Conservation (phyloP, 1,140 invertebrate species). For the Episyrphus balteatus region DNA sequence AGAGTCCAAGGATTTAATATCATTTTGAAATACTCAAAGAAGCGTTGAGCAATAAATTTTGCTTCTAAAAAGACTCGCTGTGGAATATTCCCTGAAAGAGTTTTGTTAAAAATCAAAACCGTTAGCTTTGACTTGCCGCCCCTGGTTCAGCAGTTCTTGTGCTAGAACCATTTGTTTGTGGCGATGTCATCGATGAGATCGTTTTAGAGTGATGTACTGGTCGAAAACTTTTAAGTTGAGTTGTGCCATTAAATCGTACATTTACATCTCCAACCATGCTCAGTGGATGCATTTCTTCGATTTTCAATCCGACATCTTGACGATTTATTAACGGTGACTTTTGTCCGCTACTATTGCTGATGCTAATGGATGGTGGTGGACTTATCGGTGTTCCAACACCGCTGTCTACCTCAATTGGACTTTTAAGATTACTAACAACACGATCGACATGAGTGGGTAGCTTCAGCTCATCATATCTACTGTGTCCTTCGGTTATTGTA, state of each 20-base stretch:
- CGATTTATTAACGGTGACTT: not conserved
- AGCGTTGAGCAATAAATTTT: too few relatives aligned
- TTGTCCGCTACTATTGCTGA: constrained; percentile 8
- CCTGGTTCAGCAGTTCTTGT: not conserved
- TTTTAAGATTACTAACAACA: constrained; percentile 28
- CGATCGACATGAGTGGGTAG: constrained; percentile 39
- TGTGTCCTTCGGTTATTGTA: constrained; percentile 19
- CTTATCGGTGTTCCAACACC: constrained; percentile 41
- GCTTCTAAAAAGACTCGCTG: too few relatives aligned
- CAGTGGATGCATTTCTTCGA: constrained; percentile 40
- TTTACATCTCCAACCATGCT: constrained; percentile 50
- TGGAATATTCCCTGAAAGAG: constrained; percentile 15
- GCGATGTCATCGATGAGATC: constrained; percentile 13
- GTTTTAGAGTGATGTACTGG: constrained; percentile 29
- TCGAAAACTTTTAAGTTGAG: constrained; percentile 45
- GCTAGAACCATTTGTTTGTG: not conserved
- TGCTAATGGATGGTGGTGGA: constrained; percentile 26
- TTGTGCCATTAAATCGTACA: constrained; percentile 53
- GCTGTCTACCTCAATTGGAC: constrained; percentile 40
- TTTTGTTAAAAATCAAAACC: constrained; percentile 34
- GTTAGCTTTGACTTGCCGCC: constrained; percentile 25
- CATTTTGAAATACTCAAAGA: too few relatives aligned
- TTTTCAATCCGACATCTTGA: not conserved
- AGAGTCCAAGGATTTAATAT: too few relatives aligned
- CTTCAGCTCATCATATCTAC: constrained; percentile 34